Evolutionary conservation across 2,797 vertebrate genomes (phyloP), one percentile per base, ranked within the genome.

Genomic region (Synaphobranchus kaupii): DNA sequence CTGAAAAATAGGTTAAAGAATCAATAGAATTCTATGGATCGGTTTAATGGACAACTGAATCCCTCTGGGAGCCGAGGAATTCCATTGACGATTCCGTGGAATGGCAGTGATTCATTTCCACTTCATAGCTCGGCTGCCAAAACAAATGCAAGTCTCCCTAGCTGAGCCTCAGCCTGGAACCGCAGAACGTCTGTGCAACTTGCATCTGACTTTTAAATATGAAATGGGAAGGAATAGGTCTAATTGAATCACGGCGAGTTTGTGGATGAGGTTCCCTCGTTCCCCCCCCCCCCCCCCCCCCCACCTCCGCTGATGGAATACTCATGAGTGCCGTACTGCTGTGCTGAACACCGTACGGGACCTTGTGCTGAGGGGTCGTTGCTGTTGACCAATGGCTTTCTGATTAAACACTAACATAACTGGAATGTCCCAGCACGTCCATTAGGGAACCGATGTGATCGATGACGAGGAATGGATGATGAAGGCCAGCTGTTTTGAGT

Each of bases 1-100:
- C 87, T 90, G 88, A 93, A 73, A 82, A 93, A 92, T 92, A 60
- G 88, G 90, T 86, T 34, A 85, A 88, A 86, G 83, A 92, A 95
- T 96, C 95, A 94, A 95, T 95, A 90, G 87, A 28, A 90, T 89
- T 58, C 66, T 91, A 95, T 95, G 93, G 88, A 96, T 96, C 68
- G 82, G 92, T 92, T 92, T 92, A 94, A 94, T 93, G 93, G 94
- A 95, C 94, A 93, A 92, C 88, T 91, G 93, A 73, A 94, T 95
- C 94, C 92, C 92, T 91, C 86, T 63, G 92, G 93, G 94, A 93
- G 89, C 90, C 68, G 87, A 90, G 92, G 94, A 93, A 94, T 94
- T 94, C 93, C 91, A 93, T 90, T 92, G 91, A 91, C 92, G 90
- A 86, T 90, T 86, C 81, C 89, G 91, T 91, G 90, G 87, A 92